phyloP scores from a whole-genome alignment of 2,797 vertebrate species.

The Rhinogobio ventralis region DNA sequence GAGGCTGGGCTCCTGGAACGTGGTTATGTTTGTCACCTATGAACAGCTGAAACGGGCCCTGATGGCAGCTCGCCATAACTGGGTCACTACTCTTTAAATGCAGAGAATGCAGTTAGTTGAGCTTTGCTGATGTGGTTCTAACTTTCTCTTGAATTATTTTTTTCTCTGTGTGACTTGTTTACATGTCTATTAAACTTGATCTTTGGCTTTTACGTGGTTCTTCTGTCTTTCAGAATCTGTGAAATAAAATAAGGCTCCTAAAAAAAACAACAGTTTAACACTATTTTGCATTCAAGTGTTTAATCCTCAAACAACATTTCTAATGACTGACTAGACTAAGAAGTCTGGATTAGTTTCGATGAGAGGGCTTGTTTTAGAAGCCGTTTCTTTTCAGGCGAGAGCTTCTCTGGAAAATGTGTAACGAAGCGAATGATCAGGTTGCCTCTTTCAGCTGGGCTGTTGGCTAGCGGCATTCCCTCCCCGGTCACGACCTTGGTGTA shows the following conservation, averaged over 20 bases:
- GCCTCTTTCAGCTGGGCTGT: constrained; percentile 79
- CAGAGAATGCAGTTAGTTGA: constrained; percentile 14
- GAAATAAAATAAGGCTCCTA: constrained; percentile 10
- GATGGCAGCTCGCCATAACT: constrained; percentile 73
- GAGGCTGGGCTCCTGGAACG: constrained; percentile 91
- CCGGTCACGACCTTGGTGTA: constrained; percentile 87
- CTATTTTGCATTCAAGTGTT: not conserved
- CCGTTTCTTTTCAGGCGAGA: constrained; percentile 80
- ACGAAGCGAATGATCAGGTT: constrained; percentile 89
- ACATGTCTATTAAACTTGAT: constrained; percentile 31
- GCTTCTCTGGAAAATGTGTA: constrained; percentile 84
- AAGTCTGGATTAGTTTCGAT: constrained; percentile 35
- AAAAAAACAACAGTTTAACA: not conserved
- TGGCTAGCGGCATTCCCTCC: constrained; percentile 89
- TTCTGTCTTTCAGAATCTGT: not conserved
- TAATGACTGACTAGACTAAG: not conserved
- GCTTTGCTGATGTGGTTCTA: constrained; percentile 27
- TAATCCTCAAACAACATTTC: not conserved
- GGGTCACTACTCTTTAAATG: constrained; percentile 67
- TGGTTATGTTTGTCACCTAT: constrained; percentile 95
- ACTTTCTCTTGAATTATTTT: constrained; percentile 21
- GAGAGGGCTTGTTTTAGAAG: constrained; percentile 81
- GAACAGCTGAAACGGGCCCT: constrained; percentile 92
- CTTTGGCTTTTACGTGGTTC: constrained; percentile 1
- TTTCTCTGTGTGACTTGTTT: constrained; percentile 13